phyloP scores from a whole-genome alignment of 2,797 vertebrate genomes.

The Remorina albescens region DNA sequence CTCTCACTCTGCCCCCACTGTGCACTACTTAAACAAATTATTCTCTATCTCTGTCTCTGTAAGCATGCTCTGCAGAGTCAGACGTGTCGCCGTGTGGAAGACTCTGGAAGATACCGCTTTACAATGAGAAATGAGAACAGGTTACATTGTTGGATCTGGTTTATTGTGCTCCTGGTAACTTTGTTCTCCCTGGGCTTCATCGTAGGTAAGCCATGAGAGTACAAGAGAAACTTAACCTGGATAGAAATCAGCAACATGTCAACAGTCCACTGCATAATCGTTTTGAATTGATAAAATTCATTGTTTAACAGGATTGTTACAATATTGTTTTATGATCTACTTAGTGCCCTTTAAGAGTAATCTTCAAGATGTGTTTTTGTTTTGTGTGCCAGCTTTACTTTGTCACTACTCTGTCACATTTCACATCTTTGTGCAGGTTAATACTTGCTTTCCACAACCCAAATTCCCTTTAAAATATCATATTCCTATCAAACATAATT shows the following conservation, averaged over 20 bases:
- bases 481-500: not conserved
- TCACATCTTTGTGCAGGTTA: constrained; percentile 47
- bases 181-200: constrained; percentile 82
- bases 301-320: not conserved
- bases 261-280: not conserved
- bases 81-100: not conserved
- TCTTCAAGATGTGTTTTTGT: not conserved
- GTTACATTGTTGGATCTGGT: constrained; percentile 62
- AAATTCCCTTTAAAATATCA: constrained; percentile 31
- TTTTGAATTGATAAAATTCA: not conserved
- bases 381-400: constrained; percentile 19
- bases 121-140: constrained; percentile 72
- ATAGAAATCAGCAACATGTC: not conserved
- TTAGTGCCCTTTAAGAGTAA: not conserved
- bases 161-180: constrained; percentile 55
- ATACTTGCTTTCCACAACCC: constrained; percentile 27
- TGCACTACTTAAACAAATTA: constrained; percentile 59
- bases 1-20: constrained; percentile 31
- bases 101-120: constrained; percentile 10
- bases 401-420: constrained; percentile 53
- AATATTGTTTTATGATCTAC: not conserved
- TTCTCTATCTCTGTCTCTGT: constrained; percentile 46
- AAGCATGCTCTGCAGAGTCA: constrained; percentile 8
- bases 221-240: not conserved
- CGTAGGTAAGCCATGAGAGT: constrained; percentile 76